phyloP scores from a whole-genome alignment of 2,888 invertebrate genomes.

The Diloba caeruleocephala region DNA sequence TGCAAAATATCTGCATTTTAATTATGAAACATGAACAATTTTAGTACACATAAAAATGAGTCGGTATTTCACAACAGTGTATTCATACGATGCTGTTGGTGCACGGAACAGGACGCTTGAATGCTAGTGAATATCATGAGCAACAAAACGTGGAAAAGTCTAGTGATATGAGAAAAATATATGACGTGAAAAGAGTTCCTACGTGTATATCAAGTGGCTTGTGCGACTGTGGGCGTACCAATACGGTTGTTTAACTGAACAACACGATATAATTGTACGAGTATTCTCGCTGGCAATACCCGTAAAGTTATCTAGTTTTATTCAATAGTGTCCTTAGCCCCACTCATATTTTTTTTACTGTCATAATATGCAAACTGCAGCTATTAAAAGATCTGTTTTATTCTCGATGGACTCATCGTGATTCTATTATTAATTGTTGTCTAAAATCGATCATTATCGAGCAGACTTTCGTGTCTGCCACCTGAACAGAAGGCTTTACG shows the following conservation, averaged over 20 bases:
- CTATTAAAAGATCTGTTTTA: background rate
- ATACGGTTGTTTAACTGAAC: constrained; percentile 28
- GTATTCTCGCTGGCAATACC: background rate
- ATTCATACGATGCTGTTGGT: constrained; percentile 56
- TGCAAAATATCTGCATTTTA: constrained; percentile 32
- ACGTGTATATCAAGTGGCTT: constrained; percentile 49
- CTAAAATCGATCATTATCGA: constrained; percentile 16
- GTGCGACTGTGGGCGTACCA: constrained; percentile 34
- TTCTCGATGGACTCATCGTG: background rate
- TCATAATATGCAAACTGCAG: background rate
- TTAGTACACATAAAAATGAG: constrained; percentile 37
- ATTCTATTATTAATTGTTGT: background rate
- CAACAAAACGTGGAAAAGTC: constrained; percentile 61
- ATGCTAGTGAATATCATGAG: constrained; percentile 63
- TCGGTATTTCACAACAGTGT: constrained; percentile 44
- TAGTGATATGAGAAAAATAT: constrained; percentile 63
- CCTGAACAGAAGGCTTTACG: constrained; percentile 5
- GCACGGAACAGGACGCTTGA: constrained; percentile 54
- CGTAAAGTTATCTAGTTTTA: constrained; percentile 4
- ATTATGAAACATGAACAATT: constrained; percentile 26
- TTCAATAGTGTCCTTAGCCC: no score
- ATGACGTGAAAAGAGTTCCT: constrained; percentile 51
- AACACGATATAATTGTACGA: constrained; percentile 6
- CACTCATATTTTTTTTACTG: background rate
- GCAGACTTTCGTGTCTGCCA: constrained; percentile 11